These are phyloP conservation scores for Drosophila picticornis DNA, from an alignment of 2,888 invertebrate species.

Conservation along the genomic window DNA sequence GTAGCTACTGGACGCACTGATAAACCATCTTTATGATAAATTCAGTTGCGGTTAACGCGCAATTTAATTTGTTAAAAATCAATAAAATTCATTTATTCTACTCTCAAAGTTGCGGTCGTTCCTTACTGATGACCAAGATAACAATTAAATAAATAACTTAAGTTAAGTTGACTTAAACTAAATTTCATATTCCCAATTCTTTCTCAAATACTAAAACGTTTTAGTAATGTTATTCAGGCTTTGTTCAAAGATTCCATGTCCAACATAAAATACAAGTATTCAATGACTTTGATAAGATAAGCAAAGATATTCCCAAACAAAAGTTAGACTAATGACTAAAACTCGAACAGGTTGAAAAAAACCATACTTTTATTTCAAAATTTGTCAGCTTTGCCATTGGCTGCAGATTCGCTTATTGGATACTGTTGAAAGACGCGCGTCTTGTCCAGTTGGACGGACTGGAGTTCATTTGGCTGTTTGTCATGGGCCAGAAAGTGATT, in stretches of 20 bases:
- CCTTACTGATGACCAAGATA: constrained; percentile 5
- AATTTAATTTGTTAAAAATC: constrained; percentile 80
- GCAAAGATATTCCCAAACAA: background rate
- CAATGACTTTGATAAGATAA: constrained; percentile 7
- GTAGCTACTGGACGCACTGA: constrained; percentile 51
- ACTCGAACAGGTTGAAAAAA: background rate
- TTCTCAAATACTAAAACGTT: background rate
- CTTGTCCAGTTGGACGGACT: constrained; percentile 65
- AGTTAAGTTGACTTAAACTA: background rate
- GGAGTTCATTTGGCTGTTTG: constrained; percentile 67
- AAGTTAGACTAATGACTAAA: constrained; percentile 2
- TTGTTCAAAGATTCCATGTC: background rate
- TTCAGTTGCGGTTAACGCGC: constrained; percentile 77
- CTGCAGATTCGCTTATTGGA: constrained; percentile 52
- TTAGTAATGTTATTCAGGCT: background rate
- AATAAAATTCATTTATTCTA: constrained; percentile 73
- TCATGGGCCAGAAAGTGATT: constrained; percentile 79
- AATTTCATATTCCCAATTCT: background rate
- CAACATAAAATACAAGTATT: background rate
- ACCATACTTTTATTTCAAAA: constrained; percentile 42
- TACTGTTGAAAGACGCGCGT: constrained; percentile 77
- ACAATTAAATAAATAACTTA: constrained; percentile 1
- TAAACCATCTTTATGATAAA: constrained; percentile 78
- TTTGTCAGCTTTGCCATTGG: constrained; percentile 46
- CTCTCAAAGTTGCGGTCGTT: background rate